Base-by-base conservation (phyloP, 2,888 invertebrate species). In the Drosophila nr. fundita region DNA sequence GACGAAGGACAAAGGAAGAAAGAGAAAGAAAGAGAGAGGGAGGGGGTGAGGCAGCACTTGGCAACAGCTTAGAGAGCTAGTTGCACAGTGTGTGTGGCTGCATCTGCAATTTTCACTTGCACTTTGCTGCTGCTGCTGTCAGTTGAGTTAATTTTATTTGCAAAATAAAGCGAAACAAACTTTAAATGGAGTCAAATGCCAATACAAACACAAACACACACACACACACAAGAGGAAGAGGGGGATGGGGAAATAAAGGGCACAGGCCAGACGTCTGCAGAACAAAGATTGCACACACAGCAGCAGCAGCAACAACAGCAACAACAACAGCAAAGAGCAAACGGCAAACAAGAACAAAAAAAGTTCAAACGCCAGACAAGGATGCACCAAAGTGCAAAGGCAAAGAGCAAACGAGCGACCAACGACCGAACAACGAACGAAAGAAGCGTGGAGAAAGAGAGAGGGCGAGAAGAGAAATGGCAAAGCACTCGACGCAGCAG, bases 111-210 rank as follows among this genome's bases (percentile, higher is more conserved):
- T 90, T 85, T 85, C 85, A 85, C 85, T 85, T 85, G 88, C 85
- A 85, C 85, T 85, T 85, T 80, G 80, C 73, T 63, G 76, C 63
- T 85, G 82, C 76, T 63, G 76, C 63, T 64, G 68, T 69, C 89
- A 83, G 76, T 87, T 77, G 83, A 89, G 87, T 89, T 87, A 89
- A 87, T 87, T 87, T 87, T 90, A 87, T 87, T 87, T 90, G 87
- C 90, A 90, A 87, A 87, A 90, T 90, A 90, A 90, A 86, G 89
- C 75, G 84, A 87, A 89, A 79, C 84, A 89, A 89, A 84, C 91
- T 87, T 87, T 89, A 87, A 87, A 87, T 87, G 90, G 82, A 90
- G 87, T 90, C 90, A 87, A 87, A 90, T 90, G 87, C 89, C 85
- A 90, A 72, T 79, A 81, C 81, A 83, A 79, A 82, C 52, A 62